Percentiles rank a stretch among this genome's conserved stretches.
Evolutionary conservation across 1,140 invertebrate genomes (phyloP).

Genomic region (Drepana arcuata): DNA sequence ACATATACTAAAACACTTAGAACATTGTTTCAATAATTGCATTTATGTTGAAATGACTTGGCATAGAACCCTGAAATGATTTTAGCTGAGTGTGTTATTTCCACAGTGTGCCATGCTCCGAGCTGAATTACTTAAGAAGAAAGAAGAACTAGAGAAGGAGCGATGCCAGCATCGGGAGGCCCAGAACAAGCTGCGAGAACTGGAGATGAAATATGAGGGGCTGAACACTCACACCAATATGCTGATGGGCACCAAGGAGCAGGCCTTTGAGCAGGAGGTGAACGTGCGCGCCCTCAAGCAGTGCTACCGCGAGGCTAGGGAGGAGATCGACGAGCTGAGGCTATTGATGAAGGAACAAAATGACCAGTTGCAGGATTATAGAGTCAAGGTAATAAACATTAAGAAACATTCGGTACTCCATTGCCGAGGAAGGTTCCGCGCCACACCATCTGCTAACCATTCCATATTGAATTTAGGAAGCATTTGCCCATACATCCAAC

Average conservation of each 20-base stretch:
- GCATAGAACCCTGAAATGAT: too few species aligned
- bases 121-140: slow-evolving; percentile 42
- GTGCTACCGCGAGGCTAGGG: slow-evolving; percentile 76
- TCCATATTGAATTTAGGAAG: too few species aligned
- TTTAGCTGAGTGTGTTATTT: slow-evolving; percentile 5
- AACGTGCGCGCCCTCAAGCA: slow-evolving; percentile 75
- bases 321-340: slow-evolving; percentile 79
- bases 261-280: slow-evolving; percentile 77
- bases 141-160: slow-evolving; percentile 57
- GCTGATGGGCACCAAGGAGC: slow-evolving; percentile 72
- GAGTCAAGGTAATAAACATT: slow-evolving; percentile 78
- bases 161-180: slow-evolving; percentile 50
- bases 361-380: slow-evolving; percentile 80
- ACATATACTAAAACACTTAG: too few species aligned
- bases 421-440: too few species aligned
- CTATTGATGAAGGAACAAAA: slow-evolving; percentile 80
- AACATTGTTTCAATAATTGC: too few species aligned
- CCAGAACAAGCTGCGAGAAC: slow-evolving; percentile 43
- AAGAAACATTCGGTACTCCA: too few species aligned
- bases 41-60: too few species aligned
- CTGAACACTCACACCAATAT: slow-evolving; percentile 50
- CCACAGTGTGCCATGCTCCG: slow-evolving; percentile 59
- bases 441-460: too few species aligned
- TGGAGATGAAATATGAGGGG: slow-evolving; percentile 58
- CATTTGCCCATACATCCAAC: too few species aligned